Base-by-base conservation (phyloP, 2,113 vertebrate genomes). In the Sakesphorus luctuosus region DNA sequence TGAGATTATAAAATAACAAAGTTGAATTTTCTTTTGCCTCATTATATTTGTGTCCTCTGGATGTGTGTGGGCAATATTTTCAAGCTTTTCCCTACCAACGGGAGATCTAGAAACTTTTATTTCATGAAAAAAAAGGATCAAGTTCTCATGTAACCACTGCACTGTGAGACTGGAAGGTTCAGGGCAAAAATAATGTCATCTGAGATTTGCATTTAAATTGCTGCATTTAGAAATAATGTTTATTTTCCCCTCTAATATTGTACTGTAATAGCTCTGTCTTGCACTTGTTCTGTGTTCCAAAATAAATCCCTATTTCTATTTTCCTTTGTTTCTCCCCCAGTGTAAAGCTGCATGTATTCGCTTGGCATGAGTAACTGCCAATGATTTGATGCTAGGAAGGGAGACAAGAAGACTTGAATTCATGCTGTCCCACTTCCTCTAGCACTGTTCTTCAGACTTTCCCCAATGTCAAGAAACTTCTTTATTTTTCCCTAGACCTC, bases 191-290 rank as follows among this genome's bases (percentile, higher is more conserved):
- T 23, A 87, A 87, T 83, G 23, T 36, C 62, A 82, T 61, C 28
- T 74, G 35, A 77, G 78, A 90, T 86, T 83, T 91, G 63, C 62
- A 74, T 85, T 95, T 83, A 86, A 86, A 86, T 83, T 63, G 24
- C 46, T 50, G 3, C 69, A 87, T 91, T 82, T 79, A 82, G 58
- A 87, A 93, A 82, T 38, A 46, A 59, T 44, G 23, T 46, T 85
- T 6, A 43, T 4, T 3, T 6, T 10, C 19, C 33, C 11, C 21
- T 40, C 74, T 50, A 53, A 46, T 53, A 61, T 9, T 79, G 43
- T 56, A 79, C 46, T 69, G 19, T 55, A 84, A 85, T 66, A 66
- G 17, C 29, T 91, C 49, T 82, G 56, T 62, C 62, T 75, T 62
- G 29, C 85, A 73, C 20, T 71, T 82, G 25, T 62, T 75, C n/a